phyloP scores from a whole-genome alignment of 2,888 invertebrate genomes.

The Camptogramma bilineatum region DNA sequence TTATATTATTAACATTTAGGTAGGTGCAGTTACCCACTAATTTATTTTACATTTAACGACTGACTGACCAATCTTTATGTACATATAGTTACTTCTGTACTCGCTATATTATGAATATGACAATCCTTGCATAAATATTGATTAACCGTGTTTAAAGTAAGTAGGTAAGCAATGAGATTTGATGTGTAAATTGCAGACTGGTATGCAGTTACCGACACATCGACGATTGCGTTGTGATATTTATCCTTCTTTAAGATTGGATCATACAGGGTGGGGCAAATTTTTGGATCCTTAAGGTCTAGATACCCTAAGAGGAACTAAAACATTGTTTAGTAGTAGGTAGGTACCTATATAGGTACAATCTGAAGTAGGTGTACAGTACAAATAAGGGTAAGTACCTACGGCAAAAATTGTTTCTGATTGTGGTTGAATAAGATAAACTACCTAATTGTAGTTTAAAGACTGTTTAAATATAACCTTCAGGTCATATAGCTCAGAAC shows the following conservation, averaged over 20 bases:
- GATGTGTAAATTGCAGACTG: neutral
- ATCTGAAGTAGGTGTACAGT: no score
- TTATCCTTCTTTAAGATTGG: neutral
- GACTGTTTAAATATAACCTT: no score
- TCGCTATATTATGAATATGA: constrained; percentile 26
- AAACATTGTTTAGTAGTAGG: no score
- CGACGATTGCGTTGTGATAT: neutral
- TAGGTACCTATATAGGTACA: no score
- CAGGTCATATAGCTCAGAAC: no score
- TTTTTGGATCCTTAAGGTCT: no score
- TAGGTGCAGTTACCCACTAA: constrained; percentile 13
- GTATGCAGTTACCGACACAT: neutral
- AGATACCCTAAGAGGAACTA: no score
- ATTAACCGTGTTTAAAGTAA: constrained; percentile 1
- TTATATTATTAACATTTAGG: constrained; percentile 17
- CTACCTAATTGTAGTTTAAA: no score
- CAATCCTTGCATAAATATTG: constrained; percentile 20
- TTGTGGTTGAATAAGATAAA: no score
- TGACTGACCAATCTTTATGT: constrained; percentile 24
- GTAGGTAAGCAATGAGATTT: neutral
- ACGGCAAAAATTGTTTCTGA: no score
- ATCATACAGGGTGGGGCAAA: no score
- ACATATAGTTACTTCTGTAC: neutral
- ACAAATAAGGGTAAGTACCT: no score
- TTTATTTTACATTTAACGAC: constrained; percentile 33